A percentile compares a stretch with the other conserved stretches of the same genome.
phyloP scores from a whole-genome alignment of 2,888 invertebrate genomes.

The Hybos culiciformis region DNA sequence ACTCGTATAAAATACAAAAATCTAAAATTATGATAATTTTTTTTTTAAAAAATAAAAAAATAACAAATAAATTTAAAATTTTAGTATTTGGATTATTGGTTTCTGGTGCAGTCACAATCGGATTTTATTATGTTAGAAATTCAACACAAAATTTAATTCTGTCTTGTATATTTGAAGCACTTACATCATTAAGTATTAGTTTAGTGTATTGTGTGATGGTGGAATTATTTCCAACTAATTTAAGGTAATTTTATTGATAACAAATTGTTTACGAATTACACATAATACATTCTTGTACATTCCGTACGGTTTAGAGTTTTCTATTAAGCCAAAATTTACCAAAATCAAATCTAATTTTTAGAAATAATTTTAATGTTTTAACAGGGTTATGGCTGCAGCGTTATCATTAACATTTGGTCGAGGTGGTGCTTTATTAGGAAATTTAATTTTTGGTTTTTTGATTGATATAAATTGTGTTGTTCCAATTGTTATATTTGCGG shows the following conservation, averaged over 20 bases:
- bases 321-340: neutral
- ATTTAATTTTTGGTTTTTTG: conserved; percentile 62
- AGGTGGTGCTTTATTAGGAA: conserved; percentile 62
- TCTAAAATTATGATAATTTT: neutral
- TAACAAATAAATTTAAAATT: neutral
- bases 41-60: neutral
- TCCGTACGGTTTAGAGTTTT: neutral
- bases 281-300: neutral
- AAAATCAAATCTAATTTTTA: neutral
- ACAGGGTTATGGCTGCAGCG: conserved; percentile 70
- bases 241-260: conserved; percentile 42
- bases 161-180: conserved; percentile 65
- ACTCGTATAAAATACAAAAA: too few relatives aligned
- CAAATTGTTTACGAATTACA: neutral
- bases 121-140: conserved; percentile 59
- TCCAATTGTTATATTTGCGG: conserved; percentile 58
- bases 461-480: conserved; percentile 67
- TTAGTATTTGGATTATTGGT: conserved; percentile 61
- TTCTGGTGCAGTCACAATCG: conserved; percentile 58
- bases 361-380: conserved; percentile 13
- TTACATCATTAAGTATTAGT: conserved; percentile 66
- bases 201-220: conserved; percentile 69
- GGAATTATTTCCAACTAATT: conserved; percentile 68
- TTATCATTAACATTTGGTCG: conserved; percentile 64
- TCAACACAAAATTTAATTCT: conserved; percentile 56